Conservation (phyloP, 2,113 vertebrate genomes). For the Myiozetetes cayanensis region DNA sequence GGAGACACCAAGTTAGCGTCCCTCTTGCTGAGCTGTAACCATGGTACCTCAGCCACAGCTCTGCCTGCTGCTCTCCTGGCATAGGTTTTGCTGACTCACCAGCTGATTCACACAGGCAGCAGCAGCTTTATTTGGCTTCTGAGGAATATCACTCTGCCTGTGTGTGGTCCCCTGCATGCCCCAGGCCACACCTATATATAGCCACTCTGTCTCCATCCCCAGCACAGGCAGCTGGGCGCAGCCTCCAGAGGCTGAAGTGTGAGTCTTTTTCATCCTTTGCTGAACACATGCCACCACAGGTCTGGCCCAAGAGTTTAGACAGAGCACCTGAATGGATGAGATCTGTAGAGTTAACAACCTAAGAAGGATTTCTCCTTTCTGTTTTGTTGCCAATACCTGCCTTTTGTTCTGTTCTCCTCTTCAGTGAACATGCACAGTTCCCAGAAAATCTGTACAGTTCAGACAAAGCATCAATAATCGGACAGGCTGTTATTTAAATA, state of each 20-base stretch:
- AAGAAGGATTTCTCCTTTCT: neutral
- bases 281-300: neutral
- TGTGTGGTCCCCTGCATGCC: neutral
- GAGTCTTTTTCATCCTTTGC: neutral
- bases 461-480: neutral
- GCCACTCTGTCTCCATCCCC: neutral
- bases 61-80: constrained; percentile 55
- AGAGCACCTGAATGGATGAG: neutral
- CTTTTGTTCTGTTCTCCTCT: neutral
- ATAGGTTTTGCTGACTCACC: constrained; percentile 58
- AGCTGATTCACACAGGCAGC: constrained; percentile 60
- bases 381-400: neutral
- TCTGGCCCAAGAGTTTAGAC: neutral
- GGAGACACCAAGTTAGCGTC: neutral
- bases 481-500: neutral
- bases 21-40: constrained; percentile 52
- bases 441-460: neutral
- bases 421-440: neutral
- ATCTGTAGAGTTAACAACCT: neutral
- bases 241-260: neutral
- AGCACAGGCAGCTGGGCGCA: neutral
- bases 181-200: neutral
- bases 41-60: constrained; percentile 53
- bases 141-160: constrained; percentile 13
- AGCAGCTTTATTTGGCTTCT: constrained; percentile 58